Base-by-base conservation (phyloP, 2,113 vertebrate genomes). In the Austrofundulus limnaeus region DNA sequence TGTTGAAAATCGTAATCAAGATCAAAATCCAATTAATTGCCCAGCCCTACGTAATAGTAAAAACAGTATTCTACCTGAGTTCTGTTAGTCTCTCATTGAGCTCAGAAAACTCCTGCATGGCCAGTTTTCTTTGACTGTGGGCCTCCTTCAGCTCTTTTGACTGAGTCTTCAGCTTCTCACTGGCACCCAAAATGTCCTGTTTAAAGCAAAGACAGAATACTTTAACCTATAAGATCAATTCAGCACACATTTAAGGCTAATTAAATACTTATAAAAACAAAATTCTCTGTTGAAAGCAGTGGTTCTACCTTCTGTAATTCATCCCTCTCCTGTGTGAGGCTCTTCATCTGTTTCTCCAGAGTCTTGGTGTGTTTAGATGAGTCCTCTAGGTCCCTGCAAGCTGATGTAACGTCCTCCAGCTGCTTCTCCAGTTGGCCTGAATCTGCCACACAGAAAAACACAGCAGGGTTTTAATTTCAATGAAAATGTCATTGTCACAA, bases 141-240 rank as follows among this genome's bases (percentile, higher is more conserved):
- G 96, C 94, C 48, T 99, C 97, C 90, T 99, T 99, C 88, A 99
- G 92, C 70, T 99, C 97, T 88, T 98, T 99, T 66, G 94, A 93
- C 88, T 98, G 97, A 79, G 91, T 91, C 92, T 97, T 98, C 86
- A 99, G 85, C 90, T 93, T 95, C 87, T 98, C 96, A 67, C 73
- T 94, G 82, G 94, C 89, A 42, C 95, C 95, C 83, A 92, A 49
- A 64, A 98, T 75, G 74, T 96, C 95, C 97, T 99, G 90, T 14
- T 1, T 56, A 50, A 3, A 20, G 53, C 10, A 20, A 12, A 34
- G 47, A 51, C 14, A 38, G 20, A 34, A 34, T 9, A 34, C 2
- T 34, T 5, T 8, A 5, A 9, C 31, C 9, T 34, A 9, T 34
- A 34, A 10, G 31, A 34, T 34, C 31, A 5, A 5, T 10, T 34